Base-by-base conservation (phyloP, 2,113 vertebrate genomes). In the Amblyopsis rosae region DNA sequence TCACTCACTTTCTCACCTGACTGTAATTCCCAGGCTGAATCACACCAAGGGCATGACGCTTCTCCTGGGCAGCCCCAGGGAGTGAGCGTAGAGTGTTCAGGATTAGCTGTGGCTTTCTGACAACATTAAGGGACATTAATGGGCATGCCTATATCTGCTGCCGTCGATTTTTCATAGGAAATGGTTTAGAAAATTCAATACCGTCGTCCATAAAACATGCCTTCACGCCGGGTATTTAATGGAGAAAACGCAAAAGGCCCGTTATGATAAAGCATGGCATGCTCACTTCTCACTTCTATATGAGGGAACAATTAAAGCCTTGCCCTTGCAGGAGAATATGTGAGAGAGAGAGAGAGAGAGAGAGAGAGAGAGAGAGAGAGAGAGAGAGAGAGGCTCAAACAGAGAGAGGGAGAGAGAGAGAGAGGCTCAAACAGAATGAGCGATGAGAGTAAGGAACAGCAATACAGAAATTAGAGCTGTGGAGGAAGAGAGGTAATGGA, bases 71-170 rank as follows among this genome's bases (percentile, higher is more conserved):
- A 12, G 17, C 3, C 17, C 19, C 17, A 4, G 17, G 10, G 17
- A 12, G 10, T 4, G 11, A 17, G 55, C 3, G 19, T 10, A 17
- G 13, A 17, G 13, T 47, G 60, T 69, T 49, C 64, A 64, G 69
- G 64, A 26, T n/a, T 12, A 35, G 58, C 9, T 16, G 15, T 45
- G n/a, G 12, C 6, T n/a, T 47, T 16, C 60, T 49, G 45, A 1
- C 32, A 73, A 65, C 79, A 73, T 73, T 75, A 57, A 53, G 72
- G 16, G 47, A 48, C 69, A 69, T 69, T 86, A 77, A 83, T 64
- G 41, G 69, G 19, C 59, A 32, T 67, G 11, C 1, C n/a, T 57
- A 65, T 66, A 65, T 70, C 71, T 59, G 53, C 50, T 47, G 64
- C 62, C n/a, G 7, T 16, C 6, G 0, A 69, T 74, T 69, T 73